Conservation (phyloP, 2,888 invertebrate genomes). For the Dione juno region DNA sequence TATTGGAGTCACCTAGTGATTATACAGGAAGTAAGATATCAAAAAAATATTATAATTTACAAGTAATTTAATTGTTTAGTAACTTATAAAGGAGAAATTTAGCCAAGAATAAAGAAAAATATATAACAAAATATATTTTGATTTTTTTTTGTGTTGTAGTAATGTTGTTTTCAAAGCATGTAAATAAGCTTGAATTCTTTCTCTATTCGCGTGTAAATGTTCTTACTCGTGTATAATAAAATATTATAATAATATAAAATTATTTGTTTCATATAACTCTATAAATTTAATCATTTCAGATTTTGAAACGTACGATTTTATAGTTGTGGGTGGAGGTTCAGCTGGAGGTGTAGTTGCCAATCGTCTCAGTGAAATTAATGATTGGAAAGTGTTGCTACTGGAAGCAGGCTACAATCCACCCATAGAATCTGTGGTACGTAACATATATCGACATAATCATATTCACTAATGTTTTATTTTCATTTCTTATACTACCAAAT, state of each 20-base stretch:
- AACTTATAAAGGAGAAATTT: no score
- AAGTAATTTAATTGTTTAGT: no score
- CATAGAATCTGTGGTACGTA: constrained; percentile 44
- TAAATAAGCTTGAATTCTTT: no score
- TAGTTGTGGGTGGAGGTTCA: constrained; percentile 57
- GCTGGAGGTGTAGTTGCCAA: constrained; percentile 58
- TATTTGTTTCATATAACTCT: background rate
- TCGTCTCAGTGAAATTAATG: constrained; percentile 52
- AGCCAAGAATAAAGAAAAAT: no score
- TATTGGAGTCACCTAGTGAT: background rate
- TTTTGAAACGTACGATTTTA: constrained; percentile 52
- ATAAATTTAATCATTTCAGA: constrained; percentile 47
- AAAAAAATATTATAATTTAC: no score
- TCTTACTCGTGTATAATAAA: no score
- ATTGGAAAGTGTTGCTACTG: constrained; percentile 54
- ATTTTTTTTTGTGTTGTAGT: no score
- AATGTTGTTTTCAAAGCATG: no score
- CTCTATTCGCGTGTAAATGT: no score
- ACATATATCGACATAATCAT: background rate
- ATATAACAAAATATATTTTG: no score
- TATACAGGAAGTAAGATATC: constrained; percentile 21
- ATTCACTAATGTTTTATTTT: background rate
- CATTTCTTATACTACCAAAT: background rate
- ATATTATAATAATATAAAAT: no score
- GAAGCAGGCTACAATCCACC: constrained; percentile 54